phyloP scores from a whole-genome alignment of 2,797 vertebrate genomes.

The Miichthys miiuy region DNA sequence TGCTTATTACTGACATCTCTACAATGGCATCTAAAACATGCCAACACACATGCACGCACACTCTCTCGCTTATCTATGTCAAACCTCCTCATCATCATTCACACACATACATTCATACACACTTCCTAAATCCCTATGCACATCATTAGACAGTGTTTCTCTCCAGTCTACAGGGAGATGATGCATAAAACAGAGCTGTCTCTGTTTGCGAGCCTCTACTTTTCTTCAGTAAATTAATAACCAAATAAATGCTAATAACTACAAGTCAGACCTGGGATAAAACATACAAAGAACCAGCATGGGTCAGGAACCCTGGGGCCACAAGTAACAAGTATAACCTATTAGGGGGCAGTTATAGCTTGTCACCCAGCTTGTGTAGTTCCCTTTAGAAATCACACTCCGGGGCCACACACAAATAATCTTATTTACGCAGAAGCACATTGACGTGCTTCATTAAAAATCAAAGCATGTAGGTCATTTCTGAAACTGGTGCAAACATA shows the following conservation, averaged over 20 bases:
- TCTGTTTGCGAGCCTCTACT: conserved; percentile 63
- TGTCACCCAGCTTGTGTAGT: not conserved
- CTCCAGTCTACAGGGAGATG: conserved; percentile 60
- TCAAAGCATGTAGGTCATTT: conserved; percentile 70
- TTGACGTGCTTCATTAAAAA: conserved; percentile 53
- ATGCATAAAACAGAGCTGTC: conserved; percentile 59
- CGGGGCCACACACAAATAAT: conserved; percentile 12
- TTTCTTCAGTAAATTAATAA: conserved; percentile 60
- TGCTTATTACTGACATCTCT: conserved; percentile 77
- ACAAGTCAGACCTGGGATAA: conserved; percentile 67
- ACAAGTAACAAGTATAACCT: not conserved
- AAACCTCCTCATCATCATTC: conserved; percentile 33
- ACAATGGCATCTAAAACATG: conserved; percentile 78
- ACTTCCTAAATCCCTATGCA: conserved; percentile 66
- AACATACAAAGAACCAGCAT: conserved; percentile 29
- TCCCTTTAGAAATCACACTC: not conserved
- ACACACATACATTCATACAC: conserved; percentile 36
- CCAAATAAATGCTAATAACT: conserved; percentile 67
- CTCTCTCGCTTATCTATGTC: not conserved
- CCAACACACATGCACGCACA: conserved; percentile 56
- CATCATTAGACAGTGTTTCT: conserved; percentile 72
- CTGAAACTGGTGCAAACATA: conserved; percentile 38
- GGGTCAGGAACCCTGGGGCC: not conserved
- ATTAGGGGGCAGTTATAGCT: conserved; percentile 11
- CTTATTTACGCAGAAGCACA: conserved; percentile 30